Evolutionary conservation across 2,797 vertebrate species (phyloP), one percentile per base, ranked within the genome.

Genomic region (Capromys pilorides): DNA sequence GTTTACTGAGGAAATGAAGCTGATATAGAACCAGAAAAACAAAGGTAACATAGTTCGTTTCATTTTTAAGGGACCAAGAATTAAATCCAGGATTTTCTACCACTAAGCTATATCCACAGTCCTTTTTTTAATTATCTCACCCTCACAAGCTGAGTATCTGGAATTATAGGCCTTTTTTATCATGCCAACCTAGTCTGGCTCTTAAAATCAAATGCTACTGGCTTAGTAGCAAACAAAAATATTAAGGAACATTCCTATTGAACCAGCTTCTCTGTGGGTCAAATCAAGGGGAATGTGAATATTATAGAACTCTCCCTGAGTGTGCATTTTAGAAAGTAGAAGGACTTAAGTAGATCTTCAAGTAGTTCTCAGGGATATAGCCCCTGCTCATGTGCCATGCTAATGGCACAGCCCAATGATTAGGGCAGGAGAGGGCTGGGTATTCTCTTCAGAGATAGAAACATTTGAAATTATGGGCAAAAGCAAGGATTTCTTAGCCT

Each of bases 201-300:
- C 66, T 91, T 90, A 81, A 21, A 16, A 59, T 95, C 7, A 59
- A 84, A 90, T 36, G 62, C 26, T 45, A 36, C 39, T 67, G 66
- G 59, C 71, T 93, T 91, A 81, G 31, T 21, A 51, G 61, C 94
- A 95, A 51, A 67, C 14, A 41, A 54, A 78, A 75, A 90, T 73
- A 79, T 62, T 90, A 39, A 92, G 51, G 92, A 83, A 24, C 49
- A 57, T 88, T 31, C 49, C 22, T 54, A 26, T 61, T 89, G 54
- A 93, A 88, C 51, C 36, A 80, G 61, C 93, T 94, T 96, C 89
- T 94, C 24, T 83, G 54, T 49, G 51, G 51, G 51, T 77, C 45
- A 80, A 51, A 33, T 59, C n/a, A 21, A 59, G 36, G 86, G 62
- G 26, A 78, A 78, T 1, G 22, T 51, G 64, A 36, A n/a, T 18